phyloP scores from a whole-genome alignment of 2,888 invertebrate genomes.

The Pyrochroa serraticornis region DNA sequence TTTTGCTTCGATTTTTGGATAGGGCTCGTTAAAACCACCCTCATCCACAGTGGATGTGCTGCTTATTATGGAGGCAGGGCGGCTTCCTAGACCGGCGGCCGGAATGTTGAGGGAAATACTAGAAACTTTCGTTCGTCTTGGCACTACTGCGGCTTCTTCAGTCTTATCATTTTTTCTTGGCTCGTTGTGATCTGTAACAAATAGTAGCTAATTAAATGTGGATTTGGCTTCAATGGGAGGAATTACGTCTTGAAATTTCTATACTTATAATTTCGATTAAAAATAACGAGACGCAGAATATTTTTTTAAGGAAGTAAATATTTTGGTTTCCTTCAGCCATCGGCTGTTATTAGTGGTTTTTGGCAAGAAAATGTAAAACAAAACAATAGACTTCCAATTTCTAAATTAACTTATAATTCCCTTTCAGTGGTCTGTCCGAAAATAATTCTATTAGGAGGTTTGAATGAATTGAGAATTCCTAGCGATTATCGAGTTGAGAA shows the following conservation, averaged over 20 bases:
- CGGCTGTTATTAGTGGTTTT: no score
- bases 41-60: slow-evolving; percentile 65
- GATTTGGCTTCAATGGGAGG: background rate
- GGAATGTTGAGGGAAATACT: slow-evolving; percentile 69
- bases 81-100: slow-evolving; percentile 67
- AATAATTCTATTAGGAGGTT: no score
- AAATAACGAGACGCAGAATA: background rate
- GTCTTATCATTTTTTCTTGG: slow-evolving; percentile 46
- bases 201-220: slow-evolving; percentile 1
- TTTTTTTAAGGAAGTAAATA: background rate
- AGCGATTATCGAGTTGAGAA: no score
- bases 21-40: slow-evolving; percentile 75
- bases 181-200: slow-evolving; percentile 43
- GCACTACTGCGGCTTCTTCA: slow-evolving; percentile 42
- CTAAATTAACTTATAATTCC: no score
- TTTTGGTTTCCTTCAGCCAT: background rate
- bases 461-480: no score
- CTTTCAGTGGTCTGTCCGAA: no score
- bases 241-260: background rate
- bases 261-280: background rate
- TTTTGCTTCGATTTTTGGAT: slow-evolving; percentile 70
- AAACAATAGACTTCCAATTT: no score
- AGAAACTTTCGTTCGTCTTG: slow-evolving; percentile 64
- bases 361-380: no score
- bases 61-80: slow-evolving; percentile 72